phyloP scores from a whole-genome alignment of 1,140 invertebrate genomes.

The Macrotrachela quadricornifera region DNA sequence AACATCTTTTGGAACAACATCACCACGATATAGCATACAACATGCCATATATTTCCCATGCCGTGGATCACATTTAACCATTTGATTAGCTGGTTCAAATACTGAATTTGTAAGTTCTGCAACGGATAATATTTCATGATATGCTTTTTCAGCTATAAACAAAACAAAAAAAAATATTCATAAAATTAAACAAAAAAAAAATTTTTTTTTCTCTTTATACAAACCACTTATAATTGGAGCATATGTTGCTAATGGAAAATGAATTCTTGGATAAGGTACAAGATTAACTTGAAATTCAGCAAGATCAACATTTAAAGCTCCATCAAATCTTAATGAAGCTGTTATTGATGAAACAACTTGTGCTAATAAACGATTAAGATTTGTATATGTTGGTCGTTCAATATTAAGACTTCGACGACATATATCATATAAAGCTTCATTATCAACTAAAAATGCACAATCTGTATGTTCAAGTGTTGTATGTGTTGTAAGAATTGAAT shows the following conservation, averaged over 20 bases:
- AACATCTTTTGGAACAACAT: conserved; percentile 49
- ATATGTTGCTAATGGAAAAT: conserved; percentile 24
- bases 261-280: conserved; percentile 26
- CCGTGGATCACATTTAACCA: conserved; percentile 68
- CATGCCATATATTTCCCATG: conserved; percentile 68
- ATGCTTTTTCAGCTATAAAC: conserved; percentile 10
- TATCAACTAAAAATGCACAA: conserved; percentile 59
- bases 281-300: conserved; percentile 51
- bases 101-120: conserved; percentile 32
- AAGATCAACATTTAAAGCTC: conserved; percentile 54
- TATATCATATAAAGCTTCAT: conserved; percentile 63
- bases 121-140: conserved; percentile 16
- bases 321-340: conserved; percentile 48
- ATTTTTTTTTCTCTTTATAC: too few species aligned
- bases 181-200: too few species aligned
- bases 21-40: conserved; percentile 20
- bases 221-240: conserved; percentile 26
- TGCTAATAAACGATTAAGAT: conserved; percentile 49
- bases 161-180: neutral
- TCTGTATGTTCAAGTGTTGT: conserved; percentile 54
- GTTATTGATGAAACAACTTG: conserved; percentile 45
- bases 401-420: conserved; percentile 46
- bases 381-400: conserved; percentile 52
- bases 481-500: conserved; percentile 55
- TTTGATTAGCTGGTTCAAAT: conserved; percentile 67